Evolutionary conservation across 2,797 vertebrate species (phyloP).

Genomic region (Enteromius treurensis): DNA sequence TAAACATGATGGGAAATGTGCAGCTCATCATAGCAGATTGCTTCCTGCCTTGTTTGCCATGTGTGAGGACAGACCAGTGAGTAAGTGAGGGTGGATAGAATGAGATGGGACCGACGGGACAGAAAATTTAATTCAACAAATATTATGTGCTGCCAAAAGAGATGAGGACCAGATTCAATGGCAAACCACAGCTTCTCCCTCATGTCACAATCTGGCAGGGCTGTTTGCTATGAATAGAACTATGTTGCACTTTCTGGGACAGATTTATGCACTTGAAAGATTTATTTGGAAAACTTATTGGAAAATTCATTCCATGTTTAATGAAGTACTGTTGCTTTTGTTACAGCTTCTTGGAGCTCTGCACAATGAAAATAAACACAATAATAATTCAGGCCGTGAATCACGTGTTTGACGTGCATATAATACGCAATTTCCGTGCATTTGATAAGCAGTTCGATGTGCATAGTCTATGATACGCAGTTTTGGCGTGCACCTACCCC

Average conservation of each 20-base stretch:
- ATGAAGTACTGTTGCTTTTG: not conserved
- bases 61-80: not conserved
- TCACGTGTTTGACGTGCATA: not conserved
- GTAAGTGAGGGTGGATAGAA: slow-evolving; percentile 22
- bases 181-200: slow-evolving; percentile 24
- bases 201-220: slow-evolving; percentile 21
- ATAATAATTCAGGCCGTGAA: not conserved
- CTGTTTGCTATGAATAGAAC: slow-evolving; percentile 37
- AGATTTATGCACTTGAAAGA: slow-evolving; percentile 50
- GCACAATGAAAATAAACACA: slow-evolving; percentile 35
- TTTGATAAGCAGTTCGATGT: no score
- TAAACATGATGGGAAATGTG: slow-evolving; percentile 62
- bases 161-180: slow-evolving; percentile 61
- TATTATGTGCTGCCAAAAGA: slow-evolving; percentile 51
- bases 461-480: no score
- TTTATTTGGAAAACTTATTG: slow-evolving; percentile 29
- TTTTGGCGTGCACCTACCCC: no score
- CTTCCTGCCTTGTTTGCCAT: slow-evolving; percentile 52
- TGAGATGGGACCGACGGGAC: slow-evolving; percentile 2
- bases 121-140: slow-evolving; percentile 45
- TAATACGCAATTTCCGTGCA: no score
- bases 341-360: slow-evolving; percentile 30
- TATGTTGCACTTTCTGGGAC: slow-evolving; percentile 44
- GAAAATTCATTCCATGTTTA: slow-evolving; percentile 37
- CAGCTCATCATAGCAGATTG: slow-evolving; percentile 55